Base-by-base conservation (phyloP, 2,113 vertebrate genomes). In the Hystrix brachyura region DNA sequence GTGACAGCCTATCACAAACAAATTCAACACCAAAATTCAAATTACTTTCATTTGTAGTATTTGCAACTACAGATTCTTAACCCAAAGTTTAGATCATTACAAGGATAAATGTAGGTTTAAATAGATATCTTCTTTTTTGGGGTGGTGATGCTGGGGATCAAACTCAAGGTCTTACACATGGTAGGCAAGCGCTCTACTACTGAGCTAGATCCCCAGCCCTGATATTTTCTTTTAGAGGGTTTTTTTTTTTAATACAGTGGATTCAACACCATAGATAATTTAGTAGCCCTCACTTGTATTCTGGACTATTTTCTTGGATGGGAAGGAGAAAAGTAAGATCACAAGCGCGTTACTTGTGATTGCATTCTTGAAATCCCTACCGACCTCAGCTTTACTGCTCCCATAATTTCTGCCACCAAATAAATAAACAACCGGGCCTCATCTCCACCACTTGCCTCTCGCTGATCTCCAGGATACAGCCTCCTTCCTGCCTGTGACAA, bases 381-480 rank as follows among this genome's bases (percentile, higher is more conserved):
- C 6, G 18, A 48, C n/a, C 14, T 4, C 48, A 25, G 10, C 18
- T 34, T 19, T 6, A 4, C 25, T 38, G 0, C 1, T 90, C 71
- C 32, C 17, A 43, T 51, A 86, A 46, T 38, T 85, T 86, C n/a
- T 76, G 17, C 46, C 53, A 81, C 38, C 91, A 76, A 48, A 21
- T 67, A 76, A 48, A 21, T 67, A 71, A 59, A 29, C 18, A 15
- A 1, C 17, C 18, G 29, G 14, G 10, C 62, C 25, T 38, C 8
- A 0, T 19, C n/a, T 53, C 0, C 1, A 67, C 34, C 2, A 1
- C 12, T 9, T 7, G 3, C 84, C 18, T 85, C 10, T 29, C 55
- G 2, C 19, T 67, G 48, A 59, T 87, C 55, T 67, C 19, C 48
- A 51, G 43, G 29, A 11, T 8, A 0, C 32, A 18, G 17, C 21